phyloP scores from a whole-genome alignment of 30 jellyfish, hydroid and myxozoan species.

The Aurelia aurita complex sp. Pacific region DNA sequence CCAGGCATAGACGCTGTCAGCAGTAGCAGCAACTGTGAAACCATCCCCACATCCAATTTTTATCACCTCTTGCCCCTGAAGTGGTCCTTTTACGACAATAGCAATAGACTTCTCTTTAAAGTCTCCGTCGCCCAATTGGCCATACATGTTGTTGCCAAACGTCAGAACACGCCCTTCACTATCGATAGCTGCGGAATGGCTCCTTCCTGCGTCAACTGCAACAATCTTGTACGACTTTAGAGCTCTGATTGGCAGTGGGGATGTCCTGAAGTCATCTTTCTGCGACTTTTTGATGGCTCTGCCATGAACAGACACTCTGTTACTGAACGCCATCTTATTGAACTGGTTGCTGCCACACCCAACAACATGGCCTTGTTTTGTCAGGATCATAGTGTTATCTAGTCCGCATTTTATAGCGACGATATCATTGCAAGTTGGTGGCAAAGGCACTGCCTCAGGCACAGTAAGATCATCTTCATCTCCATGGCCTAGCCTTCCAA shows the following conservation, averaged over 20 bases:
- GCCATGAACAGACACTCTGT: slow-evolving; percentile 58
- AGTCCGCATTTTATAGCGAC: slow-evolving; percentile 78
- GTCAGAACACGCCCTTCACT: slow-evolving; percentile 84
- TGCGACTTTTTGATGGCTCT: slow-evolving; percentile 27
- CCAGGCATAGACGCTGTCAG: slow-evolving; percentile 89
- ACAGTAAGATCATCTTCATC: slow-evolving; percentile 68
- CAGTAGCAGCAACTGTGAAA: slow-evolving; percentile 87
- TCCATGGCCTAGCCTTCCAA: slow-evolving; percentile 91
- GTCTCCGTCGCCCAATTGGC: slow-evolving; percentile 93
- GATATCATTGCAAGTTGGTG: slow-evolving; percentile 63
- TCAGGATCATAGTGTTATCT: slow-evolving; percentile 79
- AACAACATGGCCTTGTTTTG: slow-evolving; percentile 75
- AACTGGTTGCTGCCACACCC: slow-evolving; percentile 82
- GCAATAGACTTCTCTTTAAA: slow-evolving; percentile 69
- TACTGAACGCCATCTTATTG: slow-evolving; percentile 85
- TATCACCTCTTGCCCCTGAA: slow-evolving; percentile 71
- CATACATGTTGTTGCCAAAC: slow-evolving; percentile 80
- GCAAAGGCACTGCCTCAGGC: slow-evolving; percentile 81
- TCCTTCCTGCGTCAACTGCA: slow-evolving; percentile 81
- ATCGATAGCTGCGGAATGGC: slow-evolving; percentile 93
- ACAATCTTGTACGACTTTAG: slow-evolving; percentile 73
- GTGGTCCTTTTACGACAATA: slow-evolving; percentile 78
- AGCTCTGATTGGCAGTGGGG: slow-evolving; percentile 88
- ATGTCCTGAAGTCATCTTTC: slow-evolving; percentile 58
- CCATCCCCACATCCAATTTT: slow-evolving; percentile 90